Base-by-base conservation (phyloP, 37 sponge, comb jelly and placozoan species). In the Spongilla lacustris region DNA sequence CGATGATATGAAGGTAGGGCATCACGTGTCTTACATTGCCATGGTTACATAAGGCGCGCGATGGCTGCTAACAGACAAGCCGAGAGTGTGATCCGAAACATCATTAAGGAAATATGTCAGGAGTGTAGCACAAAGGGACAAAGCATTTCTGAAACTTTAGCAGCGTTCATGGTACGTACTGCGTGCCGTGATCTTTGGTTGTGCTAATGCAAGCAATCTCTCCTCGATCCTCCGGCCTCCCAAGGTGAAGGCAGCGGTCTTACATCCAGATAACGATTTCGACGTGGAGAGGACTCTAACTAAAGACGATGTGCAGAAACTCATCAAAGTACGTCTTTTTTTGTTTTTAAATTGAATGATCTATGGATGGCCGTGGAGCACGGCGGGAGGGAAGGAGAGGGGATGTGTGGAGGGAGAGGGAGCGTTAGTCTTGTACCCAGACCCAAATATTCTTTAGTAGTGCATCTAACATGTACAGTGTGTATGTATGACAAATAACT, bases 211-310 rank as follows among this genome's bases (percentile, higher is more conserved):
- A 31, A 33, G 24, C 75, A 38, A 81, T 67, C 35, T 41, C 67
- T 19, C 14, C 9, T 35, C 12, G 25, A 67, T 66, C 9, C 25
- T 36, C 5, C 30, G 9, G n/a, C n/a, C n/a, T n/a, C n/a, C 71
- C 10, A 41, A 95, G 95, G 95, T 96, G 35, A 97, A 97, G 79
- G 95, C 98, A 48, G 89, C 92, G 68, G 98, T 99, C 4, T 87
- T 99, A 32, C 91, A 99, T 78, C 99, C 99, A n/a, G 96, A 99
- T 11, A 92, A 97, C 78, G 91, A 95, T 36, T 99, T 97, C 80
- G 94, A 96, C 77, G 97, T 92, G 19, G 98, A 99, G 37, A 84
- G 98, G 29, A 84, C 99, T 23, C 91, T 99, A 12, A 99, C 99
- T 27, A 97, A 95, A 46, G 89, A 87, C 26, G 99, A 99, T 74